Conservation (phyloP, 2,888 invertebrate genomes). For the Heteromyza rotundicornis region DNA sequence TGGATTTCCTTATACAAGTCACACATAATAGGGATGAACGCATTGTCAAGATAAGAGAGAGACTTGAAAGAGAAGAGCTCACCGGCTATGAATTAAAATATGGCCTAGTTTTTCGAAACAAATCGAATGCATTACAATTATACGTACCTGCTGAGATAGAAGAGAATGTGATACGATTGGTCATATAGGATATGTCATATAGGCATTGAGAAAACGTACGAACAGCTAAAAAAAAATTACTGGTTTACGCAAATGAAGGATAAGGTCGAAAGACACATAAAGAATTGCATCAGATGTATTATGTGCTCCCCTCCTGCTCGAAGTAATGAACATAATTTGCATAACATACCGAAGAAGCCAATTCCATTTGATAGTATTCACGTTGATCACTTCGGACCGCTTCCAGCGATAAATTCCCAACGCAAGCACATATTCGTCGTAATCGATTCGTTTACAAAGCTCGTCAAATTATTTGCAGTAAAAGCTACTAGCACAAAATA, state of each 20-base stretch:
- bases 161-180: constrained; percentile 33
- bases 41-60: constrained; percentile 32
- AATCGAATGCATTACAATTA: constrained; percentile 23
- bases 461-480: constrained; percentile 21
- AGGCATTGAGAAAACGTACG: constrained; percentile 43
- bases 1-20: constrained; percentile 26
- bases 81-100: constrained; percentile 27
- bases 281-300: constrained; percentile 26
- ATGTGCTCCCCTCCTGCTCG: constrained; percentile 18
- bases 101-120: constrained; percentile 27
- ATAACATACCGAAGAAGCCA: constrained; percentile 9
- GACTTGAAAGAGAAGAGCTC: constrained; percentile 27
- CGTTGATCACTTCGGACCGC: constrained; percentile 20
- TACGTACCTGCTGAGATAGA: constrained; percentile 37
- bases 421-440: constrained; percentile 13
- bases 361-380: constrained; percentile 19
- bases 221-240: constrained; percentile 39
- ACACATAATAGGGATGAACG: constrained; percentile 31
- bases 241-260: constrained; percentile 46
- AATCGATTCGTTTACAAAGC: constrained; percentile 10
- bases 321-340: constrained; percentile 31
- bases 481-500: constrained; percentile 21
- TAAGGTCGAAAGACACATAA: constrained; percentile 27
- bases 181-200: constrained; percentile 47
- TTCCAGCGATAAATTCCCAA: constrained; percentile 1